Percentiles rank a stretch among this genome's conserved stretches.
Evolutionary conservation across 2,797 vertebrate genomes (phyloP).

Genomic region (Denticeps clupeoides): DNA sequence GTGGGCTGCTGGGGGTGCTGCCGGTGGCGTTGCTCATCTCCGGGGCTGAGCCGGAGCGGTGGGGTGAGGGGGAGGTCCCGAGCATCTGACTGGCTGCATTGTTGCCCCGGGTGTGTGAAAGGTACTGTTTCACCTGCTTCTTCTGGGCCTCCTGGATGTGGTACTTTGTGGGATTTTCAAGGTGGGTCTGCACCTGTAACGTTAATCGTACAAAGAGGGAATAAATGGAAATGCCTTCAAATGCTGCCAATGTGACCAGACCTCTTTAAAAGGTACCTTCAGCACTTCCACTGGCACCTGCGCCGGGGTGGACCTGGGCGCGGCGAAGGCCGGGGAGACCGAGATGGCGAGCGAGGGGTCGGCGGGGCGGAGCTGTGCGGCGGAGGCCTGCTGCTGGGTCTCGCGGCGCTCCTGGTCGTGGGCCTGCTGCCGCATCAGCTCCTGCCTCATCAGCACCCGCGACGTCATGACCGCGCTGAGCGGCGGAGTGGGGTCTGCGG

Average conservation of each 20-base stretch:
- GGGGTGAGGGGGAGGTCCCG: slow-evolving; percentile 28
- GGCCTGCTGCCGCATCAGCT: slow-evolving; percentile 73
- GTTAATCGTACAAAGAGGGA: no score
- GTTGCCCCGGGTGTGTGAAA: slow-evolving; percentile 61
- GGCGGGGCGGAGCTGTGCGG: slow-evolving; percentile 34
- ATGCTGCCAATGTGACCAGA: slow-evolving; percentile 29
- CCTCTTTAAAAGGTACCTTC: slow-evolving; percentile 55
- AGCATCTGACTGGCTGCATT: slow-evolving; percentile 57
- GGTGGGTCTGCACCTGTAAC: slow-evolving; percentile 78
- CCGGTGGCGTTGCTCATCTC: slow-evolving; percentile 30
- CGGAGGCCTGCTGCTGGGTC: slow-evolving; percentile 54
- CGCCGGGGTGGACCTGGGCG: slow-evolving; percentile 49
- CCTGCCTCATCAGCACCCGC: slow-evolving; percentile 71
- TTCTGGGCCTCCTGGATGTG: slow-evolving; percentile 78
- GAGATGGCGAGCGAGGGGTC: slow-evolving; percentile 63
- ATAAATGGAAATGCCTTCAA: no score
- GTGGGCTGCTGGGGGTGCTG: slow-evolving; percentile 57
- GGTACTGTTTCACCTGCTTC: slow-evolving; percentile 78
- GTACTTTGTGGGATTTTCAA: slow-evolving; percentile 83
- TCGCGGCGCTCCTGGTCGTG: slow-evolving; percentile 76
- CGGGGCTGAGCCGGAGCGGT: slow-evolving; percentile 30
- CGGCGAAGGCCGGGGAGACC: slow-evolving; percentile 38
- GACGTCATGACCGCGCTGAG: slow-evolving; percentile 35
- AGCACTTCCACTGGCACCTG: slow-evolving; percentile 81
- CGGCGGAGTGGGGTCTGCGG: slow-evolving; percentile 17